These are phyloP conservation scores for Nothocercus nigrocapillus DNA, from an alignment of 2,113 vertebrate genomes.

Conservation along the genomic window DNA sequence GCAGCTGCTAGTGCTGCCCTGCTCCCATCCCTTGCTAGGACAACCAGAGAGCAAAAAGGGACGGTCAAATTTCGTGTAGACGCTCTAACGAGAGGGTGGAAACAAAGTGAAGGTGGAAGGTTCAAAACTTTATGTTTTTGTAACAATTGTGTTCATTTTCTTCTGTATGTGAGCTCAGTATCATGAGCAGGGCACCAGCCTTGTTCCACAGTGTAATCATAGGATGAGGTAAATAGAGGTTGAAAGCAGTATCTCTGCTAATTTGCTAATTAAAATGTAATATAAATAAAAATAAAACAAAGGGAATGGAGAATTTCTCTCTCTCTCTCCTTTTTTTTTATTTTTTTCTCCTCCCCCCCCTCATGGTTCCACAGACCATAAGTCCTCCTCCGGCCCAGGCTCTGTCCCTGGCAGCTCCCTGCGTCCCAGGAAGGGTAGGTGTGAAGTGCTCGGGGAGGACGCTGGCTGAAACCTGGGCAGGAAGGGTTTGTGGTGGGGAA, in stretches of 20 bases:
- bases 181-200: neutral
- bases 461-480: neutral
- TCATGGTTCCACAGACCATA: neutral
- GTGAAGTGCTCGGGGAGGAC: neutral
- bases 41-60: neutral
- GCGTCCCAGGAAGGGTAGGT: too few relatives aligned
- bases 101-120: neutral
- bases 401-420: neutral
- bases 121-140: neutral
- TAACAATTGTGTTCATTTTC: rapidly evolving
- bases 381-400: neutral
- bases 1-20: neutral
- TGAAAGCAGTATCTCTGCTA: neutral
- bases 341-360: too few relatives aligned
- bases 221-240: neutral
- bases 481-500: neutral
- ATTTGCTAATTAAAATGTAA: neutral
- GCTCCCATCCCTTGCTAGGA: neutral
- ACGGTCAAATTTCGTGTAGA: neutral
- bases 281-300: neutral
- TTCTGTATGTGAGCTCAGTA: neutral
- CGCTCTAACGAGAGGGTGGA: neutral
- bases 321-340: neutral
- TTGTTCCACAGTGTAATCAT: neutral
- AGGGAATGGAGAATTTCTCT: neutral